Percentiles rank a stretch among this genome's conserved stretches.
phyloP scores from a whole-genome alignment of 2,888 invertebrate species.

The Cephus pulcher region DNA sequence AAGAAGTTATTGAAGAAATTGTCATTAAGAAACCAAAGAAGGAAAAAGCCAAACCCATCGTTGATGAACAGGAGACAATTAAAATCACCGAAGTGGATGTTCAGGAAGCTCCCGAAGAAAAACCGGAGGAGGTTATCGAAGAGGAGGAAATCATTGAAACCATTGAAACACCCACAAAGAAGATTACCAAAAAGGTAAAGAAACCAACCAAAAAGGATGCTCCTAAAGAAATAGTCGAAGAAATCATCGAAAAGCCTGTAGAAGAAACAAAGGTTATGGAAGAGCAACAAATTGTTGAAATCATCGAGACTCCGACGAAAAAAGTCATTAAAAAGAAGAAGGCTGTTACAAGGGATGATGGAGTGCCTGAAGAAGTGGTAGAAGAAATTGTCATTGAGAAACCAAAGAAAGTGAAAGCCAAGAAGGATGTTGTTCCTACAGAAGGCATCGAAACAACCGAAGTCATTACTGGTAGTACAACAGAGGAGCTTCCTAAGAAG shows the following conservation, averaged over 20 bases:
- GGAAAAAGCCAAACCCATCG: constrained; percentile 28
- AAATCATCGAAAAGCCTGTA: constrained; percentile 25
- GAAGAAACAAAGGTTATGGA: constrained; percentile 26
- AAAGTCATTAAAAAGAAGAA: constrained; percentile 25
- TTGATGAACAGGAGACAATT: constrained; percentile 40
- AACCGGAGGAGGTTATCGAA: constrained; percentile 34
- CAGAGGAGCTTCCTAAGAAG: constrained; percentile 34
- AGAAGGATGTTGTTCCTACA: constrained; percentile 24
- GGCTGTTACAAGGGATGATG: constrained; percentile 26
- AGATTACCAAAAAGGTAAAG: constrained; percentile 19
- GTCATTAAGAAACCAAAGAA: constrained; percentile 29
- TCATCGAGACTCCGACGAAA: constrained; percentile 28
- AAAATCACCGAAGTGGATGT: constrained; percentile 37
- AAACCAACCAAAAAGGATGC: constrained; percentile 39
- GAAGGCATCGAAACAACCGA: constrained; percentile 43
- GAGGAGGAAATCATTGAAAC: constrained; percentile 27
- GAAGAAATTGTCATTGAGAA: constrained; percentile 42
- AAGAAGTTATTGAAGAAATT: constrained; percentile 48
- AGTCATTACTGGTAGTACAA: constrained; percentile 26
- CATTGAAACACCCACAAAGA: constrained; percentile 22
- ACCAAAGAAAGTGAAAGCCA: constrained; percentile 38
- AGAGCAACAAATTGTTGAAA: constrained; percentile 37
- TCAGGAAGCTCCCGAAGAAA: constrained; percentile 37
- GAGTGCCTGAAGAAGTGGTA: constrained; percentile 44
- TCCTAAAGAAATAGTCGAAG: constrained; percentile 18